Percentiles rank a stretch among this genome's conserved stretches.
These are phyloP conservation scores for Emydocephalus ijimae DNA, from an alignment of 2,113 vertebrate species.

Conservation along the genomic window DNA sequence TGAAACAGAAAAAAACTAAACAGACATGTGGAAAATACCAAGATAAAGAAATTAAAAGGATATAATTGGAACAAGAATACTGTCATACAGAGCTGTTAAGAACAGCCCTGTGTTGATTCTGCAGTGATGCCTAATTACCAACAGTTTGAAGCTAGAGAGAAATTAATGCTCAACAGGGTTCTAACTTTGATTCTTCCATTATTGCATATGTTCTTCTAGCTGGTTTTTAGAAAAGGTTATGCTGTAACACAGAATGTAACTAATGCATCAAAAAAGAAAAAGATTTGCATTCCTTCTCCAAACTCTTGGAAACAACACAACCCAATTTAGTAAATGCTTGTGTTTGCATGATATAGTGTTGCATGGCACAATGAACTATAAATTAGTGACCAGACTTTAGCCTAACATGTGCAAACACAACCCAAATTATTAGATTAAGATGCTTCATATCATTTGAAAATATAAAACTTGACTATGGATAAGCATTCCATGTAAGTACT, in stretches of 20 bases:
- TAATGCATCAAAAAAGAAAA: background rate
- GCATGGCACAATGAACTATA: background rate
- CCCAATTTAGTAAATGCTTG: background rate
- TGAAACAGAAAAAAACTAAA: background rate
- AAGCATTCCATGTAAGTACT: background rate
- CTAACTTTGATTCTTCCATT: background rate
- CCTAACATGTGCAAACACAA: background rate
- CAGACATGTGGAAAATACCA: background rate
- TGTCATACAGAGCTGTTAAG: background rate
- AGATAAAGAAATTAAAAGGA: background rate
- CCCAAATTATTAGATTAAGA: background rate
- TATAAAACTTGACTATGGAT: background rate
- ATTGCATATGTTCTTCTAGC: background rate
- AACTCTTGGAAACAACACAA: background rate
- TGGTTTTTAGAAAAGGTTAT: background rate
- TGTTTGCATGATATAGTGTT: background rate
- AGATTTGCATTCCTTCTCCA: background rate
- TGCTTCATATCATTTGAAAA: background rate
- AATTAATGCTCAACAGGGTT: background rate
- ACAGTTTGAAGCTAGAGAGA: background rate
- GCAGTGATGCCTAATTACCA: conserved; percentile 6
- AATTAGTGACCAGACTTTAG: background rate
- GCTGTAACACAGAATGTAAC: background rate
- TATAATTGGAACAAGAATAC: background rate
- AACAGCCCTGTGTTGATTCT: background rate